Evolutionary conservation across 2,888 invertebrate genomes (phyloP).

Genomic region (Hydriomena furcata): DNA sequence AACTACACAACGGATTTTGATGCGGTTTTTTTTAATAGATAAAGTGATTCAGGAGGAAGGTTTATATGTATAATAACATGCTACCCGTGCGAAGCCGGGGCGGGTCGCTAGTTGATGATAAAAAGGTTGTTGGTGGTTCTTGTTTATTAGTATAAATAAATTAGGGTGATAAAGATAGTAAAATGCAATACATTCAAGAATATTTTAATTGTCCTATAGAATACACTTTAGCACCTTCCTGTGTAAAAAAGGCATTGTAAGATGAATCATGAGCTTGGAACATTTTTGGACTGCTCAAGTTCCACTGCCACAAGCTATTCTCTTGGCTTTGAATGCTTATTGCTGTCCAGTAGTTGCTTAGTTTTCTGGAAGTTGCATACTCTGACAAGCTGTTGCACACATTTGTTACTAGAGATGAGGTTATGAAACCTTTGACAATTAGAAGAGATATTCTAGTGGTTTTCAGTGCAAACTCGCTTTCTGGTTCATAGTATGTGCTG

Average conservation of each 20-base stretch:
- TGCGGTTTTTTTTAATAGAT: no score
- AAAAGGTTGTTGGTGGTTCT: no score
- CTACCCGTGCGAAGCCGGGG: no score
- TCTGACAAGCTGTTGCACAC: conserved; percentile 50
- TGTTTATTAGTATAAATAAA: no score
- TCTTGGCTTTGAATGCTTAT: conserved; percentile 66
- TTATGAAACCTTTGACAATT: conserved; percentile 63
- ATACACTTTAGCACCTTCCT: conserved; percentile 47
- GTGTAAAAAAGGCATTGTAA: conserved; percentile 61
- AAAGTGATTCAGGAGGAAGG: no score
- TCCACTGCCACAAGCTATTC: conserved; percentile 67
- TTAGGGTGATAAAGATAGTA: no score
- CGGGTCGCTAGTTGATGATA: no score
- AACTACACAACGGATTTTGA: no score
- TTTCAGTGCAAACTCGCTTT: conserved; percentile 54
- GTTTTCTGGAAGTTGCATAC: conserved; percentile 50
- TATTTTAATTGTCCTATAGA: conserved; percentile 71
- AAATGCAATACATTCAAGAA: conserved; percentile 45
- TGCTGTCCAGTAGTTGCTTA: conserved; percentile 61
- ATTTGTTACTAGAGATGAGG: conserved; percentile 47
- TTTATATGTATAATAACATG: no score
- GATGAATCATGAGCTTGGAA: conserved; percentile 68
- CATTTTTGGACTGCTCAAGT: conserved; percentile 49
- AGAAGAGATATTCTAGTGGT: conserved; percentile 59
- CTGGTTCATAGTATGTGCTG: conserved; percentile 63